phyloP scores from a whole-genome alignment of 2,113 vertebrate species.

The Brienomyrus brachyistius region DNA sequence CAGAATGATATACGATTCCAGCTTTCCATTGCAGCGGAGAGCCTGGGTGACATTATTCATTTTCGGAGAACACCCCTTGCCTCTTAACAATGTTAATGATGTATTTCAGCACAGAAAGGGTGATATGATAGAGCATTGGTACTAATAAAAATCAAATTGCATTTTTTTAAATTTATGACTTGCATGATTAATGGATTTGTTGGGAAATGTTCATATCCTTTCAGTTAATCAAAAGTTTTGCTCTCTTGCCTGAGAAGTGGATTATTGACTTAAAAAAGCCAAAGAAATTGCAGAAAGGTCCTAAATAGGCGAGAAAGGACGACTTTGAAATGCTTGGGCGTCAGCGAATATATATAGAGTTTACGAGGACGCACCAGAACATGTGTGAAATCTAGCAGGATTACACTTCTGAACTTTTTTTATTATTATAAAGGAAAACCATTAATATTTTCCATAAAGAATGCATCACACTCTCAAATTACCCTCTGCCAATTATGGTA shows the following conservation, averaged over 20 bases:
- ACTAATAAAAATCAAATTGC: slow-evolving; percentile 24
- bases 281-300: not conserved
- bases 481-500: not conserved
- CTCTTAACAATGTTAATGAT: slow-evolving; percentile 26
- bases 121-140: slow-evolving; percentile 14
- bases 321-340: not conserved
- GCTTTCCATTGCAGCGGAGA: slow-evolving; percentile 16
- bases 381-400: slow-evolving; percentile 5
- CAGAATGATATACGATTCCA: slow-evolving; percentile 25
- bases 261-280: slow-evolving; percentile 1
- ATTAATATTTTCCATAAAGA: slow-evolving; percentile 18
- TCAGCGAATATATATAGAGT: not conserved
- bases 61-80: slow-evolving; percentile 2
- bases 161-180: slow-evolving; percentile 1
- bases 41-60: slow-evolving; percentile 21
- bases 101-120: slow-evolving; percentile 13
- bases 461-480: not conserved
- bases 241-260: not conserved
- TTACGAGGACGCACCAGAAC: not conserved
- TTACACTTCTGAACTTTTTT: slow-evolving; percentile 1
- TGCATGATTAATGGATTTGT: slow-evolving; percentile 7
- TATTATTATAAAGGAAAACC: not conserved
- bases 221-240: slow-evolving; percentile 15
- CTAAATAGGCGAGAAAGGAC: not conserved
- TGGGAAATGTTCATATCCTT: slow-evolving; percentile 1